Evolutionary conservation across 2,113 vertebrate species (phyloP), one percentile per base, ranked within the genome.

Genomic region (Mola mola): DNA sequence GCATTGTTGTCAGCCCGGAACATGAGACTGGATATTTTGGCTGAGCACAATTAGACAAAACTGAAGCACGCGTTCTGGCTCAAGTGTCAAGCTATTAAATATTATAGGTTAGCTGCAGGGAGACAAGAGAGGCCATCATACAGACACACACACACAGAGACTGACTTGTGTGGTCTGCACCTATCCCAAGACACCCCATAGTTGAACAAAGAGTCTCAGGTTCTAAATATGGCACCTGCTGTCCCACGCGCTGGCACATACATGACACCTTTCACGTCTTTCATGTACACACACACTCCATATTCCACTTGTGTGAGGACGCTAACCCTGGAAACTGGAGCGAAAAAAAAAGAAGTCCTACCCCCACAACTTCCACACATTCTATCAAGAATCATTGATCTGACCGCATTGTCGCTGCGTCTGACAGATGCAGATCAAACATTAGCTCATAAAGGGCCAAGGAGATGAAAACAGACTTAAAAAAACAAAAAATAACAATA

Each of bases 211-310:
- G 53, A 66, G 66, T 40, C 48, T 72, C 37, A 52, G 63, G 56
- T 78, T n/a, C n/a, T n/a, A n/a, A n/a, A 78, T 78, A 63, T 34
- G 72, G 40, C 87, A 89, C 87, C 91, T 90, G 89, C 75, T 82
- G 57, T 52, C 57, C 31, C 53, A 67, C 40, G 47, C 3, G 19
- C 36, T 21, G 11, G 6, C 22, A 5, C 22, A 36, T 36, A 64
- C 44, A 47, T 57, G 50, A 43, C 38, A 52, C 62, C 57, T 52
- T 33, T 13, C 44, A 72, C 34, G 19, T 34, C 21, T 62, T 26
- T 41, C 12, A 9, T 29, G 28, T 21, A 12, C n/a, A 51, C 29
- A 66, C 34, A 49, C 44, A n/a, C 46, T 9, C 52, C 21, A 7
- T 29, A 53, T 50, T 47, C 34, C 78, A 84, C 83, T 85, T 85